Evolutionary conservation across 2,113 vertebrate genomes (phyloP).

Genomic region (Oncorhynchus kisutch): DNA sequence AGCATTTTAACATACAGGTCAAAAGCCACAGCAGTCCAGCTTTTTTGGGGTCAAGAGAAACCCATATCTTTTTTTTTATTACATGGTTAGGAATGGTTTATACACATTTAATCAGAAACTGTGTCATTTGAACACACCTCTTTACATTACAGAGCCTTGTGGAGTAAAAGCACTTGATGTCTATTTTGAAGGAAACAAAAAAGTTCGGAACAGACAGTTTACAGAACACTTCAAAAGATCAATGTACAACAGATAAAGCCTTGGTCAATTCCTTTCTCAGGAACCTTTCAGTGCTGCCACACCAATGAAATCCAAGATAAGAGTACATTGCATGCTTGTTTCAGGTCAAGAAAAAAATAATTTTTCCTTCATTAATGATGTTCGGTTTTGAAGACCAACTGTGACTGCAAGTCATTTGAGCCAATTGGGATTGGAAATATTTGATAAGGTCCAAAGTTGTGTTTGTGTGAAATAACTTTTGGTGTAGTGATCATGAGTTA

Average conservation of each 20-base stretch:
- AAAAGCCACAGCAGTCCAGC: slow-evolving; percentile 27
- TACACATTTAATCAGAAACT: slow-evolving; percentile 26
- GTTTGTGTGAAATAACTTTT: neutral
- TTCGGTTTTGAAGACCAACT: no score
- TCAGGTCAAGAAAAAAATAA: slow-evolving; percentile 11
- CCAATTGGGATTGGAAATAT: no score
- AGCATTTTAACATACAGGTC: slow-evolving; percentile 30
- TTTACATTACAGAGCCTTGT: slow-evolving; percentile 34
- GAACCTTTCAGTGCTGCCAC: slow-evolving; percentile 23
- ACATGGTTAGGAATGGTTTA: slow-evolving; percentile 24
- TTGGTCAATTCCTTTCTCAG: slow-evolving; percentile 36
- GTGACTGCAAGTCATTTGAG: no score
- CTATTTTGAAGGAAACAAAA: slow-evolving; percentile 16
- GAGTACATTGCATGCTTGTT: slow-evolving; percentile 37
- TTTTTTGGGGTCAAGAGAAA: slow-evolving; percentile 9
- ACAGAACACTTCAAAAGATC: slow-evolving; percentile 50
- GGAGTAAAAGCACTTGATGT: slow-evolving; percentile 37
- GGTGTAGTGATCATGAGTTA: neutral
- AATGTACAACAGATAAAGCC: slow-evolving; percentile 53
- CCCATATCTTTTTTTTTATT: slow-evolving; percentile 15
- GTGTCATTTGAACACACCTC: slow-evolving; percentile 3
- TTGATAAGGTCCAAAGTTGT: neutral
- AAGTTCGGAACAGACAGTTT: slow-evolving; percentile 33
- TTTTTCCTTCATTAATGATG: neutral
- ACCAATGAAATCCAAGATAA: slow-evolving; percentile 32